Evolutionary conservation across 2,113 vertebrate species (phyloP).

Genomic region (Boleophthalmus pectinirostris): DNA sequence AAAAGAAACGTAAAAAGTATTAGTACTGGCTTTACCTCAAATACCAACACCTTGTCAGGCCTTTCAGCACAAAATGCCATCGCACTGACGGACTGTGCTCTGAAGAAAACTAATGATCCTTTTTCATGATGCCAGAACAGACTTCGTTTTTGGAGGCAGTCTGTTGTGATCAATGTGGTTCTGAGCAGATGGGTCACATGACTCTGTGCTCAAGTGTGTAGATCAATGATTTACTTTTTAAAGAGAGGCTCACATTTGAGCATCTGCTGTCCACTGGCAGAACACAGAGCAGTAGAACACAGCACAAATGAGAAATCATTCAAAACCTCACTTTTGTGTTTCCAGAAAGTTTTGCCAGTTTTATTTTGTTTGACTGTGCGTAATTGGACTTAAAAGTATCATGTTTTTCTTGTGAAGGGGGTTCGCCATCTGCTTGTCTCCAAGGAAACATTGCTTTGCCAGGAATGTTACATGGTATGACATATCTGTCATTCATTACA

Average conservation of each 20-base stretch:
- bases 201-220: not conserved
- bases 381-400: not conserved
- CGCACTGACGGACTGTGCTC: not conserved
- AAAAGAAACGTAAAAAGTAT: no score
- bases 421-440: no score
- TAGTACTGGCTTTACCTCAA: no score
- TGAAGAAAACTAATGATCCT: conserved; percentile 8
- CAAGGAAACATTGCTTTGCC: no score
- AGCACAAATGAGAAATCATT: not conserved
- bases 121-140: conserved; percentile 1
- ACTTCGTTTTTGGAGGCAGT: not conserved
- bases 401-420: not conserved
- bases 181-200: not conserved
- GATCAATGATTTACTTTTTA: conserved; percentile 18
- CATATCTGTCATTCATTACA: not conserved
- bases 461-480: no score
- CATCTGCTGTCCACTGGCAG: conserved; percentile 37
- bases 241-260: conserved; percentile 9
- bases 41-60: no score
- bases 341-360: not conserved
- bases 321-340: not conserved
- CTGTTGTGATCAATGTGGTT: conserved; percentile 18
- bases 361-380: not conserved
- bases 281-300: not conserved
- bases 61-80: no score